Evolutionary conservation across 2,888 invertebrate species (phyloP).

Genomic region (Xestia rhomboidea): DNA sequence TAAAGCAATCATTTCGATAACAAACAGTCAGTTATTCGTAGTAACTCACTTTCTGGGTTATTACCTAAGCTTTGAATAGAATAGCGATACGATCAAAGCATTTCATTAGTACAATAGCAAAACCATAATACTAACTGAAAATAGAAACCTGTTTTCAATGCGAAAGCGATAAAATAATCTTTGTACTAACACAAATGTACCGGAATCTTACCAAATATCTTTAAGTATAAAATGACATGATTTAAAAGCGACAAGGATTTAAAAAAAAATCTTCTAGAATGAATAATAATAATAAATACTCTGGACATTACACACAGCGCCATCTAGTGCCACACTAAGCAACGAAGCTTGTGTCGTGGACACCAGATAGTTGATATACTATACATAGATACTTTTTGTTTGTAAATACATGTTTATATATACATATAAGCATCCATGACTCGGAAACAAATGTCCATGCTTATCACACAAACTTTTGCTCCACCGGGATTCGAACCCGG

Average conservation of each 20-base stretch:
- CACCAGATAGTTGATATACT: too few relatives aligned
- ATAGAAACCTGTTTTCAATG: conserved; percentile 11
- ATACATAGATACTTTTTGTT: too few relatives aligned
- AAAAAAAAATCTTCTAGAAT: conserved; percentile 1
- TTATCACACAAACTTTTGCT: too few relatives aligned
- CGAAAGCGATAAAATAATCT: conserved; percentile 21
- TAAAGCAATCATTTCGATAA: not conserved
- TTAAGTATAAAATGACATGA: not conserved
- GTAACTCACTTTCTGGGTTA: not conserved
- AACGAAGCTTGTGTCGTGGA: too few relatives aligned
- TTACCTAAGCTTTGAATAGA: conserved; percentile 5
- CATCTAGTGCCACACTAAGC: too few relatives aligned
- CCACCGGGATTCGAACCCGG: too few relatives aligned
- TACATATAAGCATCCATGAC: too few relatives aligned
- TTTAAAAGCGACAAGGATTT: conserved; percentile 31
- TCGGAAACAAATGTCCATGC: too few relatives aligned
- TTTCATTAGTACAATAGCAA: conserved; percentile 7
- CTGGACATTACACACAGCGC: too few relatives aligned
- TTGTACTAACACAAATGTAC: not conserved
- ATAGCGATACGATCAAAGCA: conserved; percentile 28
- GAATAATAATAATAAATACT: too few relatives aligned
- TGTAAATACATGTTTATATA: too few relatives aligned
- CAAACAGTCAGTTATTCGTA: not conserved
- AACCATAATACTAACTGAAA: not conserved
- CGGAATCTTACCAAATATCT: not conserved